Evolutionary conservation across 2,888 invertebrate species (phyloP), one percentile per base, ranked within the genome.

Genomic region (Mycalesis mineus): DNA sequence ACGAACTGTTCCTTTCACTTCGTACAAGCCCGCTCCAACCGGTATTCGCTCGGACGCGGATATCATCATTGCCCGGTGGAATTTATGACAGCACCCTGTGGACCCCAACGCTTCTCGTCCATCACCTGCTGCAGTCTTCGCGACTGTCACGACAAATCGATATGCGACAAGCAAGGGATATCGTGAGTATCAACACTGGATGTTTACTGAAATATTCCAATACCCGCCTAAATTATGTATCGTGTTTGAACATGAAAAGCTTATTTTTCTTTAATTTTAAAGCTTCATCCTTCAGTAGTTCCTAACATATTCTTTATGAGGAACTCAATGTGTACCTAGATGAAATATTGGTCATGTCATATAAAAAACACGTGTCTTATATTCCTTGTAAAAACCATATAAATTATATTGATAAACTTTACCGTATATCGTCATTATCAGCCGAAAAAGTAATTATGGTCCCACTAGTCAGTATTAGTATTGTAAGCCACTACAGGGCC

Each of bases 121-220:
- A 89, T 84, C 88, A 89, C 77, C 80, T 88, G 63, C 77, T 88
- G 76, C 84, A 80, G 82, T 85, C 87, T 45, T 72, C 75, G 71
- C 77, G 84, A 77, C 86, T 86, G 87, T 84, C 85, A 82, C 83
- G 84, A 81, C 82, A 71, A 84, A 87, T 87, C 89, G 86, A 89
- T 88, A 89, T 89, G 89, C 88, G 89, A 77, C 88, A 86, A 78
- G 82, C 88, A 65, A 74, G 88, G 80, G 88, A 89, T 76, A 75
- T 84, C 68, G 89, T 89, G 72, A 89, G 89, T 89, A 82, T 66
- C 70, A 82, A 65, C 70, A 66, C 15, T 70, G 82, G 82, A 82
- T 83, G 80, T 84, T 83, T 78, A 73, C 6, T 7, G 8, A 44
- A 15, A 40, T 22, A 52, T 51, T 51, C 40, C 31, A 28, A 39